Evolutionary conservation across 2,888 invertebrate genomes (phyloP), one percentile per base, ranked within the genome.

Genomic region (Oxytorus armatus): DNA sequence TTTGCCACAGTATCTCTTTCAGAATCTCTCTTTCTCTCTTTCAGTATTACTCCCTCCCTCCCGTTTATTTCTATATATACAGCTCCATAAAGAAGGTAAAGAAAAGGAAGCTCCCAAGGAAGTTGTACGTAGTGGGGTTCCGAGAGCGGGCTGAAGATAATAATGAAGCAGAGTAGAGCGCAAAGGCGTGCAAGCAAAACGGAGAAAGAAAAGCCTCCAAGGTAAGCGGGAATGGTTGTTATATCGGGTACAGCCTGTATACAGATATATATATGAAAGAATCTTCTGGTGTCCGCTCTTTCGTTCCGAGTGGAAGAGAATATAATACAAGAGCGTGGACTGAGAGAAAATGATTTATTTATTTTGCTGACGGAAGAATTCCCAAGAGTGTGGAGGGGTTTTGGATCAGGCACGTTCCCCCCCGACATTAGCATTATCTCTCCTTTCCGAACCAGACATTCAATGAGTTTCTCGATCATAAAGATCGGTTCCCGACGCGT

Each of bases 21-120:
- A 14, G 33, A 65, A 39, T 66, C 44, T 57, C 11, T 18, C 39
- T 59, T 33, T 39, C 21, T 14, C 7, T 68, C 39, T 36, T 36
- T 42, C 4, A 23, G n/a, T n/a, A n/a, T n/a, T n/a, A n/a, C 39
- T 59, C 23, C 36, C 21, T 14, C 7, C 61, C 39, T 36, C 33
- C 23, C 4, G 14, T 18, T n/a, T 23, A 14, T 16, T 18, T 16
- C 5, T 47, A 44, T 4, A 33, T 21, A 57, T 25, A 55, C 16
- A 25, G n/a, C 11, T 76, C 47, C 14, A 36, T 33, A 16, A 53
- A 23, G 33, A 39, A 68, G 29, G 16, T 25, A 10, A 4, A 10
- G 25, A 44, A 72, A 59, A 74, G 16, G 42, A 18, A 44, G 66
- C 66, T 79, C 82, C 81, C 70, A 80, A 81, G 83, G 81, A 85